Evolutionary conservation across 1,140 invertebrate genomes (phyloP).

Genomic region (Zaprionus africanus): DNA sequence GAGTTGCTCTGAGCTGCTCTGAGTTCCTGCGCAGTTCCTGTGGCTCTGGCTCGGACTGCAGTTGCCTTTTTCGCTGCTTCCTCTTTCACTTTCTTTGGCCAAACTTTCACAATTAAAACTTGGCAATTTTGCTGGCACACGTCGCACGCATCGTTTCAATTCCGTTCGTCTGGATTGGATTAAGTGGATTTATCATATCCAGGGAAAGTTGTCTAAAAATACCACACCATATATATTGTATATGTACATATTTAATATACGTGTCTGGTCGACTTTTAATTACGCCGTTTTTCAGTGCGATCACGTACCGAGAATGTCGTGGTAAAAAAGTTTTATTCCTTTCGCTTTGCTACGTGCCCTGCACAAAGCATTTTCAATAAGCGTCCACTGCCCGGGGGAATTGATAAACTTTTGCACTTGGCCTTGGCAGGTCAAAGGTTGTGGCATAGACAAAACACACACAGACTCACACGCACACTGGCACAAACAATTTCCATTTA

Average conservation of each 20-base stretch:
- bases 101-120: constrained; percentile 82
- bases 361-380: constrained; percentile 79
- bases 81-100: constrained; percentile 20
- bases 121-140: constrained; percentile 61
- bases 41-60: constrained; percentile 17
- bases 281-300: constrained; percentile 65
- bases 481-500: constrained; percentile 10
- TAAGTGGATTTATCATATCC: constrained; percentile 82
- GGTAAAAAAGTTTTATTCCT: constrained; percentile 64
- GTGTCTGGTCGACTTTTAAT: constrained; percentile 66
- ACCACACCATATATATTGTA: constrained; percentile 24
- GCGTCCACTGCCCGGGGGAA: constrained; percentile 34
- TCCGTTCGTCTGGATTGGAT: constrained; percentile 71
- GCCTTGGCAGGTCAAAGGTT: constrained; percentile 48
- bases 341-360: constrained; percentile 65
- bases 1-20: background rate
- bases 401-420: constrained; percentile 67
- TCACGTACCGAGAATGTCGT: constrained; percentile 62
- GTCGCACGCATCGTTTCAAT: constrained; percentile 70
- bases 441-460: background rate
- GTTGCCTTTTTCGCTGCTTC: background rate
- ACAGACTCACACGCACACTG: background rate
- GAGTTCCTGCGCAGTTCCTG: background rate
- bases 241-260: constrained; percentile 38
- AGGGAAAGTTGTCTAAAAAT: constrained; percentile 60